Evolutionary conservation across 2,113 vertebrate genomes (phyloP), one percentile per base, ranked within the genome.

Genomic region (Poeciliopsis turrubarensis): DNA sequence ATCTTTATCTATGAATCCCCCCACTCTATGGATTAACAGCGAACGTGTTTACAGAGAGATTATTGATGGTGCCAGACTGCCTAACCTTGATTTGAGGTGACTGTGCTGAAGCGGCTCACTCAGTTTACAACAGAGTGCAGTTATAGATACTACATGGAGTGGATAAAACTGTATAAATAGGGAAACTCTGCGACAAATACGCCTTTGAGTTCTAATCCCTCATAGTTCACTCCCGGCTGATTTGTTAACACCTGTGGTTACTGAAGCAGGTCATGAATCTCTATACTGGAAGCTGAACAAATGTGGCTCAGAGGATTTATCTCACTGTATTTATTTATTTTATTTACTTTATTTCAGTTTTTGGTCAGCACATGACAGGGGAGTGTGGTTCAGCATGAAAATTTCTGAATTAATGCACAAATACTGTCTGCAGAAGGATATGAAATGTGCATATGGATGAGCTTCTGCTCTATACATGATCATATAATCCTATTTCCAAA

Each of bases 41-140:
- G 89, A 93, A 93, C 89, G 91, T 92, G 89, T 93, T 94, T 93
- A 93, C 90, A 90, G 91, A 88, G 88, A 93, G 91, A 92, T 93
- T 93, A 90, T 77, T 87, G 83, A 68, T 63, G 78, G 76, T 82
- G 85, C 89, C 87, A 88, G 77, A 82, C 86, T 83, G 84, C 68
- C 82, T 84, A 74, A 88, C 83, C 82, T 87, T 89, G 82, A 91
- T 91, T 86, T 90, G 75, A 80, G 87, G 85, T 79, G 78, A 86
- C 74, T 25, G 39, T 75, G 80, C 62, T 71, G 34, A 77, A 86
- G 84, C 73, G 66, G 68, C 64, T 73, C 32, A 9, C 74, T 47
- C 39, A 41, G 67, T 73, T 73, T 70, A 11, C 62, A 60, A 70
- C 65, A 27, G 60, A 39, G 15, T 44, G 51, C n/a, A 65, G 72